phyloP scores from a whole-genome alignment of 1,140 invertebrate genomes.

The Drosophila lacteicornis region DNA sequence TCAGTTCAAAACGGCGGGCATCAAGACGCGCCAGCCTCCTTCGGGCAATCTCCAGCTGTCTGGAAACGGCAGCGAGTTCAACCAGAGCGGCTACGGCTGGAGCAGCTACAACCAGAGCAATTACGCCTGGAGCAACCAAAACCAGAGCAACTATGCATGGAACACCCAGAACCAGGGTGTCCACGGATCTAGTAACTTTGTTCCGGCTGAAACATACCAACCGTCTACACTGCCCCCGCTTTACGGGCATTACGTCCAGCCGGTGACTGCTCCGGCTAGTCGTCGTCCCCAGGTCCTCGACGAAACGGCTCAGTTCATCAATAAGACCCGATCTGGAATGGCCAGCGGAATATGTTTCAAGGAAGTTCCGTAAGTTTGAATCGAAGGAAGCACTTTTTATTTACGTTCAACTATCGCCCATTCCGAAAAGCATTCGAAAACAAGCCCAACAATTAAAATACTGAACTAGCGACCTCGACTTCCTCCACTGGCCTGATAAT shows the following conservation, averaged over 20 bases:
- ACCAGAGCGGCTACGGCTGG: constrained; percentile 25
- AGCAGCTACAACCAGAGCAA: constrained; percentile 29
- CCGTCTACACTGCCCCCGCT: constrained; percentile 27
- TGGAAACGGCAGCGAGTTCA: constrained; percentile 40
- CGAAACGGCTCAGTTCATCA: constrained; percentile 76
- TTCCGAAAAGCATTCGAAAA: constrained; percentile 47
- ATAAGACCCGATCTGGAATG: constrained; percentile 75
- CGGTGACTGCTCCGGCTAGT: constrained; percentile 19
- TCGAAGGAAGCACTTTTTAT: constrained; percentile 7
- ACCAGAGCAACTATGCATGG: constrained; percentile 37
- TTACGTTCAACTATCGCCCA: constrained; percentile 28
- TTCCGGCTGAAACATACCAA: constrained; percentile 70
- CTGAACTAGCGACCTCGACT: constrained; percentile 72
- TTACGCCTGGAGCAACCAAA: constrained; percentile 23
- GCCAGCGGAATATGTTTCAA: constrained; percentile 86
- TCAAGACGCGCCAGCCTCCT: constrained; percentile 71
- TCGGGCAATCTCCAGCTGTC: constrained; percentile 62
- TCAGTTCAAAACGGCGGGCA: constrained; percentile 78
- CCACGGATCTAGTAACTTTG: constrained; percentile 47
- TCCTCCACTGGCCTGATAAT: constrained; percentile 74
- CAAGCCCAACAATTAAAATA: constrained; percentile 49
- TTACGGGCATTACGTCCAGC: constrained; percentile 60
- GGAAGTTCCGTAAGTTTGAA: constrained; percentile 86
- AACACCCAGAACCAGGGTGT: constrained; percentile 24
- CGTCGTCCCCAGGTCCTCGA: constrained; percentile 57